A percentile compares a stretch with the other conserved stretches of the same genome.
Evolutionary conservation across 2,113 vertebrate species (phyloP).

Genomic region (Catagonus wagneri): DNA sequence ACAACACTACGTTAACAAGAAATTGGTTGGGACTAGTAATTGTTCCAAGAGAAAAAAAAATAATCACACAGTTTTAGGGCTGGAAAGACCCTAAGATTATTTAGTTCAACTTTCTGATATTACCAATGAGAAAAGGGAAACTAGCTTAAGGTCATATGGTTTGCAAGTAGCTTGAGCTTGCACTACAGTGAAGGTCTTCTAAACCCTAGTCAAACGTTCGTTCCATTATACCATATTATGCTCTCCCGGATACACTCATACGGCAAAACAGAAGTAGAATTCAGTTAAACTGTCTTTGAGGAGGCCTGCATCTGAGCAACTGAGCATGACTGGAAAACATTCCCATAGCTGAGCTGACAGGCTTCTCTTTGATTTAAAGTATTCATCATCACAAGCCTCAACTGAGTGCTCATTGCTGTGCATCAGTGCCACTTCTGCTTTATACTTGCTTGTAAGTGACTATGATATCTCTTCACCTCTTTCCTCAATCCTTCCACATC

Average conservation of each 20-base stretch:
- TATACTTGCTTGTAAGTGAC: conserved; percentile 61
- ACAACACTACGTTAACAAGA: neutral
- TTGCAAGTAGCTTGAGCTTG: conserved; percentile 13
- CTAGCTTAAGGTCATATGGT: neutral
- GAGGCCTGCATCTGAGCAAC: neutral
- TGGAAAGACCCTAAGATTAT: conserved; percentile 30
- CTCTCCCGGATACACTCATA: neutral
- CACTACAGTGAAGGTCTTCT: conserved; percentile 1
- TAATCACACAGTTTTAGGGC: conserved; percentile 20
- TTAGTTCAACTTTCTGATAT: conserved; percentile 41
- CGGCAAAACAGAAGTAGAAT: conserved; percentile 38
- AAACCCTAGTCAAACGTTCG: neutral
- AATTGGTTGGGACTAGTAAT: conserved; percentile 42
- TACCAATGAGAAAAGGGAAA: conserved; percentile 40
- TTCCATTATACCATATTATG: conserved; percentile 29
- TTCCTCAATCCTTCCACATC: neutral
- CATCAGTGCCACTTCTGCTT: neutral
- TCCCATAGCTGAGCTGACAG: conserved; percentile 12
- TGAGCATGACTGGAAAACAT: conserved; percentile 48
- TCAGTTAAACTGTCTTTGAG: conserved; percentile 48
- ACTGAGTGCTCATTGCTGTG: conserved; percentile 25
- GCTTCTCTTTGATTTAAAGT: conserved; percentile 51
- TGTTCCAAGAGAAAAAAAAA: neutral
- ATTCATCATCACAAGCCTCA: conserved; percentile 34
- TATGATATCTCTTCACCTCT: neutral